Evolutionary conservation across 2,888 invertebrate species (phyloP).

Genomic region (Stomorhina lunata): DNA sequence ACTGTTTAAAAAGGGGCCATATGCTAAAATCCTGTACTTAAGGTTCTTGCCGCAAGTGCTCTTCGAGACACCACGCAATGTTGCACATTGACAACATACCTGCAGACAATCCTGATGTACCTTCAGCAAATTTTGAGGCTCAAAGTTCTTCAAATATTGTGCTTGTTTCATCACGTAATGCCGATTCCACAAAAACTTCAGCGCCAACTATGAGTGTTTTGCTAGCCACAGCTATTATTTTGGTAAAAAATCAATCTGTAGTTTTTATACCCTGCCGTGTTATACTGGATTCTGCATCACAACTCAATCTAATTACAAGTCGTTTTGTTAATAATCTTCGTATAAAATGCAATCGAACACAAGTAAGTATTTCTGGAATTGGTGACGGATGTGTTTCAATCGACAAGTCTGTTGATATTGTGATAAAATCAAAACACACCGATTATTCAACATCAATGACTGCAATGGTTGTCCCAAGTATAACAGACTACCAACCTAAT

Average conservation of each 20-base stretch:
- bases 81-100: background rate
- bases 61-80: conserved; percentile 33
- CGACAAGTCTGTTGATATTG: conserved; percentile 31
- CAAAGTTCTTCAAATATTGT: too few relatives aligned
- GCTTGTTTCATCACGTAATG: too few relatives aligned
- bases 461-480: conserved; percentile 40
- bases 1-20: conserved; percentile 49
- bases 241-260: conserved; percentile 57
- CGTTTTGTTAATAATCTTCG: conserved; percentile 41
- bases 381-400: conserved; percentile 29
- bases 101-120: background rate
- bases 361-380: conserved; percentile 39
- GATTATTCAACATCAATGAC: conserved; percentile 19
- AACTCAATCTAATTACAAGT: conserved; percentile 15
- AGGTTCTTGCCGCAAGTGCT: conserved; percentile 19
- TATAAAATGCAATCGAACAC: conserved; percentile 8
- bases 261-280: conserved; percentile 25
- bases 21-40: conserved; percentile 25
- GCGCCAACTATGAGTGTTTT: background rate
- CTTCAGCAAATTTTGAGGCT: background rate
- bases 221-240: conserved; percentile 40
- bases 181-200: background rate
- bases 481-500: conserved; percentile 43
- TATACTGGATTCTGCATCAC: conserved; percentile 28
- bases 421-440: background rate